Evolutionary conservation across 2,113 vertebrate species (phyloP).

Genomic region (Damaliscus lunatus): DNA sequence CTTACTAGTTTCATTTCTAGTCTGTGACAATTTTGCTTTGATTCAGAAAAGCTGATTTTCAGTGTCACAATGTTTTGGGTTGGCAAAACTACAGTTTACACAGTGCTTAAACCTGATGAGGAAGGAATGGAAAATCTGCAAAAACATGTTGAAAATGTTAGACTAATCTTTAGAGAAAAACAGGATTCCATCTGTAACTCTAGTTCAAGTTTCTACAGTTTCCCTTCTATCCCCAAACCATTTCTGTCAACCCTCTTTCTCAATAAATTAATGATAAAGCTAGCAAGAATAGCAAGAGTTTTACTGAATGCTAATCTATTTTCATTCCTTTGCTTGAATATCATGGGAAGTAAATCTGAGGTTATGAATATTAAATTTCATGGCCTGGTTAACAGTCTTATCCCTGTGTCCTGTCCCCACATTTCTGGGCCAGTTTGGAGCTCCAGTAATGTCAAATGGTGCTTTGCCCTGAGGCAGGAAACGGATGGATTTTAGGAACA

Average conservation of each 20-base stretch:
- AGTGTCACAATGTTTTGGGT: background rate
- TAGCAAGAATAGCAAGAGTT: background rate
- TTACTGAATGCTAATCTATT: background rate
- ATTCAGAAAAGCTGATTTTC: slow-evolving; percentile 21
- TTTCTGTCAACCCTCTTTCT: background rate
- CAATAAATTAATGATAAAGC: slow-evolving; percentile 48
- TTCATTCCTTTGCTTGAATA: background rate
- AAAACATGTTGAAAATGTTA: background rate
- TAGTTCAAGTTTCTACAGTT: background rate
- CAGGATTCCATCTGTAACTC: background rate
- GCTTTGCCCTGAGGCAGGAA: slow-evolving; percentile 28
- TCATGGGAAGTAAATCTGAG: background rate
- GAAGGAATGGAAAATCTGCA: background rate
- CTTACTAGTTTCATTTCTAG: background rate
- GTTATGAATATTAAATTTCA: background rate
- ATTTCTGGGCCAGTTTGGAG: background rate
- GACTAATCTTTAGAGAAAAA: background rate
- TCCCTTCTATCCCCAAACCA: background rate
- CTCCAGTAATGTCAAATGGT: background rate
- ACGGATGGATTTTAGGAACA: background rate
- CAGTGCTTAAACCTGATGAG: background rate
- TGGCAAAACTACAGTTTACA: background rate
- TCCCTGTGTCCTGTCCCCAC: background rate
- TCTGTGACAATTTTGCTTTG: background rate
- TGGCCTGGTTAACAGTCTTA: background rate